Evolutionary conservation across 2,888 invertebrate species (phyloP), one percentile per base, ranked within the genome.

Genomic region (Dicyrtomina minuta): DNA sequence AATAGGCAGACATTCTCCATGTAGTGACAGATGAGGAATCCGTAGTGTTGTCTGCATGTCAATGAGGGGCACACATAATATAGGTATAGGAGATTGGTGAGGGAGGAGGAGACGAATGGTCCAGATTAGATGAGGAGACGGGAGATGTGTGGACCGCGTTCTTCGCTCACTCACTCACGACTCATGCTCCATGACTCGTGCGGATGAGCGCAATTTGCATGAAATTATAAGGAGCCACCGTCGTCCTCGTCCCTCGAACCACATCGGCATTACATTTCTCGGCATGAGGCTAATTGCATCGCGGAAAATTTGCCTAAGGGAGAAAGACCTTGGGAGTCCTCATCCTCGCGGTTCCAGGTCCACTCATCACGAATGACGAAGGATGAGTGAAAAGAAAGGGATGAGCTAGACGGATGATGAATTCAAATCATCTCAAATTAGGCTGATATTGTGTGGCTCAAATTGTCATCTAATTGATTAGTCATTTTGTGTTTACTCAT

Each of bases 401-500:
- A 27, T 12, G 17, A 56, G n/a, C 8, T 33, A 33, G 33, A 33
- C n/a, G n/a, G 26, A 53, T 33, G 1, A 33, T 58, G 17, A n/a
- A 58, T 26, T 33, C 27, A n/a, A n/a, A 46, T 22, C 15, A 46
- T 22, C 15, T 70, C 68, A 75, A 76, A 76, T 76, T 76, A 76
- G 75, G 61, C 44, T 58, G 71, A 75, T 74, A 75, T 77, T 75
- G 73, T 73, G 68, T 33, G 51, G 26, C 33, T 27, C 17, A 44
- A 51, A 73, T 71, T 71, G 51, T 20, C 22, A 12, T 53, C 51
- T 74, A 75, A 73, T 75, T 75, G 74, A 77, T 77, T 77, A 73
- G 72, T 67, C 72, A 70, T 68, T 74, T 75, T 77, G 74, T 75
- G 73, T 74, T 74, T 75, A 73, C 69, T 70, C 76, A 77, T 62